Percentiles rank a stretch among this genome's conserved stretches.
phyloP scores from a whole-genome alignment of 2,888 invertebrate species.

The Platycnemis pennipes region DNA sequence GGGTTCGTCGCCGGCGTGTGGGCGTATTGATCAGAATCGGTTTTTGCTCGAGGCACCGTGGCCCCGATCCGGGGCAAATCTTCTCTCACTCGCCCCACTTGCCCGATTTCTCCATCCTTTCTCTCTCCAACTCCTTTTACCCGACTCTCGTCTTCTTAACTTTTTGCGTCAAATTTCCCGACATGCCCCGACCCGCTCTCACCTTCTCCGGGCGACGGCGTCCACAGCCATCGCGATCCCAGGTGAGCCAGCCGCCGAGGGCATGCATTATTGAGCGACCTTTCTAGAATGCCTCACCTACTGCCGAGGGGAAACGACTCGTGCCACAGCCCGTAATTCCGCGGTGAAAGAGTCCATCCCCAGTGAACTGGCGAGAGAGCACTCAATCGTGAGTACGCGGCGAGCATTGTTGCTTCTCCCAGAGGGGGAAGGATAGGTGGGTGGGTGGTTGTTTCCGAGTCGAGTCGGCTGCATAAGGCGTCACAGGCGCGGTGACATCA shows the following conservation, averaged over 20 bases:
- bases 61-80: slow-evolving; percentile 51
- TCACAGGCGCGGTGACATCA: background rate
- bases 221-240: background rate
- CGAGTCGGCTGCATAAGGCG: background rate
- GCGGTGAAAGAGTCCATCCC: background rate
- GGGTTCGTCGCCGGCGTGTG: background rate
- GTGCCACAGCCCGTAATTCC: background rate
- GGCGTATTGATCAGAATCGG: slow-evolving; percentile 45
- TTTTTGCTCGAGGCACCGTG: slow-evolving; percentile 26
- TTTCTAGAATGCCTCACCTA: slow-evolving; percentile 18
- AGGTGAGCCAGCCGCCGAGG: background rate
- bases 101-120: background rate
- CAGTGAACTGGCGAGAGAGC: background rate
- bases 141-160: background rate
- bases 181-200: background rate
- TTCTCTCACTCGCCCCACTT: background rate
- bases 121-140: slow-evolving; percentile 28
- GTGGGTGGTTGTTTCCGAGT: background rate
- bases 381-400: background rate
- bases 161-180: background rate
- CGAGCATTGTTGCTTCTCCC: background rate
- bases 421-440: background rate
- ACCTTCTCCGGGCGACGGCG: background rate
- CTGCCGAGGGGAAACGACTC: background rate
- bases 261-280: background rate